These are phyloP conservation scores for Ptychobarbus kaznakovi DNA, from an alignment of 2,797 vertebrate genomes.

Conservation along the genomic window DNA sequence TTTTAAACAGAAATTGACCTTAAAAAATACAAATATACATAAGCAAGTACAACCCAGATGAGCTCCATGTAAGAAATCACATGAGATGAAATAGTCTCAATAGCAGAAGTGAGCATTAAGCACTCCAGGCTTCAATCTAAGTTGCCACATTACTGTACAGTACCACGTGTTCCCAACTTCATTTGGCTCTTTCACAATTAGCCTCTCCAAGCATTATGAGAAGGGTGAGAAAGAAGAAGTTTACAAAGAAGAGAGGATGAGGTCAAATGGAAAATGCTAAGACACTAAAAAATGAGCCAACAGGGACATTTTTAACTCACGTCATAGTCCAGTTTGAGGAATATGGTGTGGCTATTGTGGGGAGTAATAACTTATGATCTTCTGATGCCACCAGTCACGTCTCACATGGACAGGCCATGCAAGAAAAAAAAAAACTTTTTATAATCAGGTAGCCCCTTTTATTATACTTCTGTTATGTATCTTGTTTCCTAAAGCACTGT, in stretches of 20 bases:
- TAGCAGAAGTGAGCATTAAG: neutral
- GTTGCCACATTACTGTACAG: neutral
- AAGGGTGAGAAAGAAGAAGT: constrained; percentile 33
- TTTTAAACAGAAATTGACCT: neutral
- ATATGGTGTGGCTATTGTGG: neutral
- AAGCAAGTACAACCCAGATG: neutral
- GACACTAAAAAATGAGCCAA: neutral
- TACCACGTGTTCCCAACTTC: neutral
- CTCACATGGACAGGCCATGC: neutral
- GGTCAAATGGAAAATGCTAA: constrained; percentile 32
- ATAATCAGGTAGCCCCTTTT: neutral
- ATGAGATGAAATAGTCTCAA: neutral
- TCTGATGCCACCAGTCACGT: neutral
- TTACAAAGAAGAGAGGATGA: constrained; percentile 12
- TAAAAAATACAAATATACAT: neutral
- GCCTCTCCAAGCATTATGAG: neutral
- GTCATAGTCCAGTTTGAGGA: constrained; percentile 19
- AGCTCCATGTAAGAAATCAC: neutral
- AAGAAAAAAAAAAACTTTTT: neutral
- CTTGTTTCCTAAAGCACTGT: constrained; percentile 7
- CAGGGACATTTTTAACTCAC: constrained; percentile 4
- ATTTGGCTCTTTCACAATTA: constrained; percentile 23
- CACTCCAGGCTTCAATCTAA: neutral
- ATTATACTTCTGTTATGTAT: neutral
- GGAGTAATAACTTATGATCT: neutral